Evolutionary conservation across 1,140 invertebrate genomes (phyloP), one percentile per base, ranked within the genome.

Genomic region (Whitmania pigra): DNA sequence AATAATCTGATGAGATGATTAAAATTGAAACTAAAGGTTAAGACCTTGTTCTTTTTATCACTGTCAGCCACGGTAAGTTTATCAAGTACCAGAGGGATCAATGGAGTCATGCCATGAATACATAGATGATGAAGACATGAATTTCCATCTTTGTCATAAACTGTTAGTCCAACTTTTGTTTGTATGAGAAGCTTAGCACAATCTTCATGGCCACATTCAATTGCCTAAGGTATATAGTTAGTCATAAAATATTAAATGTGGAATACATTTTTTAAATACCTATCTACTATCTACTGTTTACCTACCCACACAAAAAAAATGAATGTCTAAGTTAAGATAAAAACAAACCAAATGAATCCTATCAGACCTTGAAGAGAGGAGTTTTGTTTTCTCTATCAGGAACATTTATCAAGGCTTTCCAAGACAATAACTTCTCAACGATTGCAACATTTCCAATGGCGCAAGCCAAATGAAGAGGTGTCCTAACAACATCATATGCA

Each of bases 371-470:
- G 49, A 49, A 53, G 15, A 70, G 69, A 53, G 69, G 69, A 25
- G 69, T 70, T 53, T 70, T 70, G 25, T 53, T 53, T 43, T 70
- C 69, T 22, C 49, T 49, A 22, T 70, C 69, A 27, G 31, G 31
- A 2, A 53, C 69, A 70, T 70, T 70, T 20, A 70, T 25, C 25
- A 49, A 27, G 43, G 69, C 69, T 70, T 70, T 70, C 69, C 69
- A 70, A n/a, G 36, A 49, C 69, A 70, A 15, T 22, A 70, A 53
- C n/a, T 70, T 53, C 53, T 70, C 31, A 43, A 70, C 49, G 11
- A 49, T 25, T 70, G 53, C 53, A 22, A 20, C 69, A 70, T 25
- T 49, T 20, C 69, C 69, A 22, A 49, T 49, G 29, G 69, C 69
- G 43, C 36, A 43, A 18, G 69, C 69, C 43, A 70, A 53, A 70